These are phyloP conservation scores for Eueides isabella DNA, from an alignment of 1,140 invertebrate genomes.

Conservation along the genomic window DNA sequence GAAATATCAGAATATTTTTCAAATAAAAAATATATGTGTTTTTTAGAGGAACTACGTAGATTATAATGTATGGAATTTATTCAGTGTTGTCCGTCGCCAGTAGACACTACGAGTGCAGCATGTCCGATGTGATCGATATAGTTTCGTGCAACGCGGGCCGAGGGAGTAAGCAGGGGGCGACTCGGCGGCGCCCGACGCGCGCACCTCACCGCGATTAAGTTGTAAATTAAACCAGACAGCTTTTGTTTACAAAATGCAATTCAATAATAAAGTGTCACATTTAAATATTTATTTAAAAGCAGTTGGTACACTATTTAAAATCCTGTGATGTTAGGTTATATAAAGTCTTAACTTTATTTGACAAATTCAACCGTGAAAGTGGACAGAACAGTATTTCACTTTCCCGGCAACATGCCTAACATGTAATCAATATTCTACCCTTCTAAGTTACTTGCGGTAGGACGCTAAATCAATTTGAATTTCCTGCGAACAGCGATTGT, in stretches of 20 bases:
- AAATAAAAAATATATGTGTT: neutral
- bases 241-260: slow-evolving; percentile 41
- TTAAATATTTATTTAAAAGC: neutral
- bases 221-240: slow-evolving; percentile 54
- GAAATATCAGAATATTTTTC: neutral
- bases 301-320: neutral
- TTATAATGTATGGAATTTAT: neutral
- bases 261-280: neutral
- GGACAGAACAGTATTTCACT: neutral
- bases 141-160: slow-evolving; percentile 46
- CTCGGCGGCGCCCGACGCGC: slow-evolving; percentile 55
- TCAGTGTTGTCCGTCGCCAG: neutral
- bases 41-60: neutral
- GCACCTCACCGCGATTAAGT: slow-evolving; percentile 49
- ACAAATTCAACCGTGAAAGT: neutral
- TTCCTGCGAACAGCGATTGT: neutral
- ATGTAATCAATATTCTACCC: slow-evolving; percentile 12
- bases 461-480: slow-evolving; percentile 4
- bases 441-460: slow-evolving; percentile 11
- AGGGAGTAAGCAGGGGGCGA: slow-evolving; percentile 42
- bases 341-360: neutral
- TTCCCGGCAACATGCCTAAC: neutral
- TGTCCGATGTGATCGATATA: slow-evolving; percentile 66
- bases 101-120: slow-evolving; percentile 45
- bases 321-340: neutral